Percentiles rank a stretch among this genome's conserved stretches.
These are phyloP conservation scores for Chlamydotis undulata DNA, from an alignment of 2,113 vertebrate species.

Conservation along the genomic window DNA sequence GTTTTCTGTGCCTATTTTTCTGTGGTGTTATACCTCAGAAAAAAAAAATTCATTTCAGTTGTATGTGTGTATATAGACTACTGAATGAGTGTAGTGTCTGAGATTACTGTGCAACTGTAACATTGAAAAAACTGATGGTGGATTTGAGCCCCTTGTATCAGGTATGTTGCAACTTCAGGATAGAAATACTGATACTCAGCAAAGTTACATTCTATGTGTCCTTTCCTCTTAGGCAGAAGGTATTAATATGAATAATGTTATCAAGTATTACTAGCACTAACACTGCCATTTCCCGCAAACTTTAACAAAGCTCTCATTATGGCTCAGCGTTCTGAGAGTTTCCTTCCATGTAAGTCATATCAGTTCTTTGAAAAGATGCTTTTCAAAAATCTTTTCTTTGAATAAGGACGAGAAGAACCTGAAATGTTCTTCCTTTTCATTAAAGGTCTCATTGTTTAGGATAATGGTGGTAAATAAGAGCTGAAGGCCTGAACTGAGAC, in stretches of 20 bases:
- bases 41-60: neutral
- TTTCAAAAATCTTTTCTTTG: constrained; percentile 1
- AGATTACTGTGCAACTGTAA: neutral
- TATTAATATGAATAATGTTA: neutral
- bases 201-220: neutral
- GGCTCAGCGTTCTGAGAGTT: neutral
- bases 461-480: neutral
- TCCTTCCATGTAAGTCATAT: neutral
- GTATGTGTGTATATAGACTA: no score
- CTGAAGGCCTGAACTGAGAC: neutral
- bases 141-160: neutral
- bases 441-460: neutral
- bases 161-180: neutral
- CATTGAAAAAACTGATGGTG: neutral
- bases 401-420: neutral
- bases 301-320: neutral
- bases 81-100: neutral
- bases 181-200: neutral
- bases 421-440: neutral
- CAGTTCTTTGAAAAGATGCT: neutral
- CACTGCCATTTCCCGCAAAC: neutral
- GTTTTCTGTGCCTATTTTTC: neutral
- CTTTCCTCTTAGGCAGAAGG: neutral
- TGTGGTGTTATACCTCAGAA: neutral
- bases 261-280: neutral